Base-by-base conservation (phyloP, 2,888 invertebrate genomes). In the Rhagium mordax region DNA sequence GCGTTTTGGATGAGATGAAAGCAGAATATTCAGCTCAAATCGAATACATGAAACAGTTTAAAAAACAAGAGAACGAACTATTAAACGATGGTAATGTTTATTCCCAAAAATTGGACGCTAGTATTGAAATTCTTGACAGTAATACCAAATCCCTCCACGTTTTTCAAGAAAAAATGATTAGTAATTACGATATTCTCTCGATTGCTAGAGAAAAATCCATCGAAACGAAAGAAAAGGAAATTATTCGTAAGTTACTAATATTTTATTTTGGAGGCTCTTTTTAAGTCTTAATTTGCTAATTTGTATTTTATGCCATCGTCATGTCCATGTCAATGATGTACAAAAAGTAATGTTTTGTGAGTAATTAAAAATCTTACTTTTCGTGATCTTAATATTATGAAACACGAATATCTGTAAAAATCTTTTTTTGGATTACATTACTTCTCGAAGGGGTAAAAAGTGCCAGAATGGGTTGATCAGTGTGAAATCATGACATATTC, bases 1-100 rank as follows among this genome's bases (percentile, higher is more conserved):
- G 88, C 47, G 88, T 88, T 72, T 88, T 90, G 70, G 89, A 89
- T 66, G 88, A 91, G 78, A 86, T 90, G 3, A 90, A 91, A 84
- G 81, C 81, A 20, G 88, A 88, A 74, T 90, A 91, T 84, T 85
- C 89, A 73, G 89, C 89, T 0, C 87, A 91, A 24, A 89, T 92
- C 84, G 91, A 91, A 66, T 91, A 91, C 84, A 88, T 92, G 1
- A 91, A 91, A 83, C 89, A 90, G 75, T 89, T 90, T 41, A 90
- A 90, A 41, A 88, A 88, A 78, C 89, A 89, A 73, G 91, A 92
- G 80, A 88, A 88, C 71, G 81, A 86, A 0, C 81, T 91, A 0
- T 88, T 91, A 48, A 87, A 89, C 78, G 90, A 90, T 78, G 88
- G 91, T 0, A 86, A 86, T 5, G 86, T 87, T 2, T 90, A 91